Base-by-base conservation (phyloP, 2,797 vertebrate species). In the Rhynchotus rufescens region DNA sequence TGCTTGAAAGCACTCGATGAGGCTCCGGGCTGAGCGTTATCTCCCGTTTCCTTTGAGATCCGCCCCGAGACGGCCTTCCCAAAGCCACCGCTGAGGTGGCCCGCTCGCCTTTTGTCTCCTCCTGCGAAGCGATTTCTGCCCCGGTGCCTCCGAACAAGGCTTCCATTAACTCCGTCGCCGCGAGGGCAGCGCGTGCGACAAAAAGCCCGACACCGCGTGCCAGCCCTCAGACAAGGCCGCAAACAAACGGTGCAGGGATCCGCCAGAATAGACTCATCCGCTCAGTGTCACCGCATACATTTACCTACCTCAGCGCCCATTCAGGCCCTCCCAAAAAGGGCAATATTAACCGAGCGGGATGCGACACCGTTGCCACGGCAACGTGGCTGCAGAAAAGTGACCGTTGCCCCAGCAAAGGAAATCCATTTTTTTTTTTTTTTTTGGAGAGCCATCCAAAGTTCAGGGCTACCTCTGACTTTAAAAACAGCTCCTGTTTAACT, bases 251-350 rank as follows among this genome's bases (percentile, higher is more conserved):
- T 98, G 98, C 98, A 98, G 98, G 98, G 97, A 98, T 98, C 97
- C 98, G 95, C 93, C 98, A 98, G 99, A 99, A 99, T 98, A 98
- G 98, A 99, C 99, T 99, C 99, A 99, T 99, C 98, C 98, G 98
- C 99, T 99, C 98, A 94, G 97, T 99, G 99, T 99, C 99, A 99
- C 98, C 96, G 99, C 99, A 99, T 99, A 99, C 98, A 99, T 99
- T 99, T 99, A 99, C 99, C 99, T 99, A 99, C 99, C 98, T 99
- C 99, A 98, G 98, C 78, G 99, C 96, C 98, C 97, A 98, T 99
- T 99, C 98, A 99, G 96, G 62, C 88, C 76, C 71, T 77, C 96
- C 96, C 98, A 98, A 98, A 98, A 93, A 92, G 97, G 98, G 97
- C 97, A 95, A 95, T 95, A 97, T 98, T 98, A 98, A 99, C 98